A percentile compares a stretch with the other conserved stretches of the same genome.
phyloP scores from a whole-genome alignment of 2,888 invertebrate species.

The Dolomedes plantarius region DNA sequence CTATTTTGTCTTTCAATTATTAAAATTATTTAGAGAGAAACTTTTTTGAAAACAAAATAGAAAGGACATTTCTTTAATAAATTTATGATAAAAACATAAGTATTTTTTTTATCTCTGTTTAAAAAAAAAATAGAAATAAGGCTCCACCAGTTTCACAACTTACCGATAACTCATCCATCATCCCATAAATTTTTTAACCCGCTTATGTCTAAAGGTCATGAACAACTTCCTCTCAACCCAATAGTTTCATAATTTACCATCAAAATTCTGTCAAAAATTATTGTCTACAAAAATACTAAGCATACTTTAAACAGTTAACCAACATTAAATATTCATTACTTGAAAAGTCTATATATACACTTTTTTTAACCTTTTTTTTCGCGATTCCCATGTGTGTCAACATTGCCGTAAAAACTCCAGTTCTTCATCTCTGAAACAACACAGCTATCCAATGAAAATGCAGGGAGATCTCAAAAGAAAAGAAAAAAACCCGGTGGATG shows the following conservation, averaged over 20 bases:
- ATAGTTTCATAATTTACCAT: not conserved
- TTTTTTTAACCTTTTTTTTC: not conserved
- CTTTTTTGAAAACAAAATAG: too few relatives aligned
- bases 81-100: too few relatives aligned
- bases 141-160: too few relatives aligned
- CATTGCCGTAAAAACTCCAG: not conserved
- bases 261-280: not conserved
- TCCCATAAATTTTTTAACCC: too few relatives aligned
- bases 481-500: not conserved
- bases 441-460: not conserved
- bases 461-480: not conserved
- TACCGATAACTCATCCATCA: too few relatives aligned
- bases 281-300: not conserved
- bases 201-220: too few relatives aligned
- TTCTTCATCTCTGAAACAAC: not conserved
- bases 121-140: too few relatives aligned
- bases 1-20: too few relatives aligned
- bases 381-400: not conserved
- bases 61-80: too few relatives aligned
- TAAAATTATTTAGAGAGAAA: too few relatives aligned
- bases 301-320: not conserved
- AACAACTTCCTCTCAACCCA: too few relatives aligned
- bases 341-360: not conserved
- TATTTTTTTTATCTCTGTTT: too few relatives aligned
- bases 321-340: slow-evolving; percentile 1